Evolutionary conservation across 2,113 vertebrate species (phyloP), one percentile per base, ranked within the genome.

Genomic region (Mesitornis unicolor): DNA sequence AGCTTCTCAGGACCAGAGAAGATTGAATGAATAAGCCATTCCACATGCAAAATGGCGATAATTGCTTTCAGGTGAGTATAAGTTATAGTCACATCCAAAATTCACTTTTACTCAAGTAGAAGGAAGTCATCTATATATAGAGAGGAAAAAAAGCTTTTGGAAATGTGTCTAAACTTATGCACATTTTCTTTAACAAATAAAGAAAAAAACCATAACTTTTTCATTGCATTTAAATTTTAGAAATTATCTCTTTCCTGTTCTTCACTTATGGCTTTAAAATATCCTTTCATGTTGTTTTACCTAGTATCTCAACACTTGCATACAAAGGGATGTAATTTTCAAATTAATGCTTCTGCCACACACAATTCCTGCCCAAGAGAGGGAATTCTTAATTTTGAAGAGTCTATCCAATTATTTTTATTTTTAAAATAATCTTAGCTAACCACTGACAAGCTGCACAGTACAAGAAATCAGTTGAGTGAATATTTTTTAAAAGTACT

Each of bases 361-460:
- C 31, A 15, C 11, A 94, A 54, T 75, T 67, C 19, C 26, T 86
- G 80, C 84, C 71, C 71, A 70, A 74, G 75, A 51, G 60, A 86
- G 35, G 8, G 15, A 92, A 86, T 84, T 48, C 22, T 20, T 86
- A 67, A 70, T 88, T 96, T 95, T 74, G 63, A 89, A 93, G 25
- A 92, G 36, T 13, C 40, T 90, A 81, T 78, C 29, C n/a, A 87
- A 93, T 75, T 84, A 87, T 93, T 93, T 95, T 57, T 53, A 59
- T 94, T 90, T 83, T 60, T 84, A 93, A 90, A 53, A 77, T 79
- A 60, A 64, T 90, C 78, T 81, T 87, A 53, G 33, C 75, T 96
- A 90, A 93, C 90, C 79, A 82, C 68, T 92, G 86, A 68, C 88
- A 86, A 84, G 42, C 64, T 81, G 64, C 50, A 67, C 2, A 2